Evolutionary conservation across 2,888 invertebrate genomes (phyloP).

Genomic region (Eupithecia exiguata): DNA sequence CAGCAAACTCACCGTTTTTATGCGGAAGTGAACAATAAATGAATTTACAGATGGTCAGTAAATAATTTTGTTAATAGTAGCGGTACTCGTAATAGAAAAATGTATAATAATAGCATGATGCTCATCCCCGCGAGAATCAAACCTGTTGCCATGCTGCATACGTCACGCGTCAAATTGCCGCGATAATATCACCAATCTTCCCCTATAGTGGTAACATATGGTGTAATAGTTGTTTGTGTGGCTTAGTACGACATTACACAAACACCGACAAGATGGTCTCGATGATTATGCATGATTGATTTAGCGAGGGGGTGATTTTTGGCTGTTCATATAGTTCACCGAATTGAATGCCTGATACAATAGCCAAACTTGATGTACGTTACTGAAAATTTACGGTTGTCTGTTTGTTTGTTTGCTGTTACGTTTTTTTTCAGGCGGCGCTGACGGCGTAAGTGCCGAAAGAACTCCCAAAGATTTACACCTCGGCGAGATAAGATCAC

Average conservation of each 20-base stretch:
- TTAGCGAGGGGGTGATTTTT: constrained; percentile 40
- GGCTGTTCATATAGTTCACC: constrained; percentile 35
- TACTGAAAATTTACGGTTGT: not conserved
- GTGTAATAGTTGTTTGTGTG: constrained; percentile 59
- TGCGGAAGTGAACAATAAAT: too few relatives aligned
- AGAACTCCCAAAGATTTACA: too few relatives aligned
- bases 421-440: too few relatives aligned
- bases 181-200: constrained; percentile 31
- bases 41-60: too few relatives aligned
- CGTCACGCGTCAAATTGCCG: constrained; percentile 32
- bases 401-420: not conserved
- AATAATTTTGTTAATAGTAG: too few relatives aligned
- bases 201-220: constrained; percentile 57
- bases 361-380: too few relatives aligned
- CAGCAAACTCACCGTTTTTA: too few relatives aligned
- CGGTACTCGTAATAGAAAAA: constrained; percentile 20
- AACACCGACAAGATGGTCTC: constrained; percentile 47
- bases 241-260: constrained; percentile 38
- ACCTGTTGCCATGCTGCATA: not conserved
- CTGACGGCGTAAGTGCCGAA: too few relatives aligned
- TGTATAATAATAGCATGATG: constrained; percentile 31
- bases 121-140: constrained; percentile 8
- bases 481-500: too few relatives aligned
- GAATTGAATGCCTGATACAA: too few relatives aligned
- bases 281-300: constrained; percentile 55